Conservation (phyloP, 35 echinoderm and acorn worm species). For the Eucidaris tribuloides region DNA sequence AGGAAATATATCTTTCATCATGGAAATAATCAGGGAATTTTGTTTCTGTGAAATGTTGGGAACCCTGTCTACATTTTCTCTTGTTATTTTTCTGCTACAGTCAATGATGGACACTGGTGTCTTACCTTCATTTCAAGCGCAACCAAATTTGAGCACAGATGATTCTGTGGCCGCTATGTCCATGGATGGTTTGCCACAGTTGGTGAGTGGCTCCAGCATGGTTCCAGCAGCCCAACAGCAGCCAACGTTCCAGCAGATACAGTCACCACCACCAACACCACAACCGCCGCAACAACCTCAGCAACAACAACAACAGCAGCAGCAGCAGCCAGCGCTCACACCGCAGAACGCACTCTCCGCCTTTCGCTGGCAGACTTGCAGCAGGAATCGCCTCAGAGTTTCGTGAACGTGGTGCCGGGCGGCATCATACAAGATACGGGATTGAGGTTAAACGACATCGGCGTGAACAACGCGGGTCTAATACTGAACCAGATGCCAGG, state of each 20-base stretch:
- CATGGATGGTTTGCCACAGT: neutral
- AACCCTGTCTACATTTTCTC: too few species aligned
- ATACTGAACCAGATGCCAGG: neutral
- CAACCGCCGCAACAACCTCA: slow-evolving; percentile 24
- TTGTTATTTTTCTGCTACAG: too few species aligned
- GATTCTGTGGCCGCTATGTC: neutral
- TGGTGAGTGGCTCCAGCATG: neutral
- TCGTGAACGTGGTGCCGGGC: neutral
- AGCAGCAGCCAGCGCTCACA: slow-evolving; percentile 23
- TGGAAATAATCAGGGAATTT: too few species aligned
- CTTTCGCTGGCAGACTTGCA: neutral
- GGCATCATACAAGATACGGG: neutral
- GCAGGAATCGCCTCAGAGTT: neutral
- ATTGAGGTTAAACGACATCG: neutral
- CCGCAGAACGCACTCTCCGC: slow-evolving; percentile 1
- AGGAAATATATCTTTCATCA: too few species aligned
- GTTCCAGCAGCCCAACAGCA: slow-evolving; percentile 16
- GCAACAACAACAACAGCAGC: slow-evolving; percentile 32
- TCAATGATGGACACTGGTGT: slow-evolving; percentile 6
- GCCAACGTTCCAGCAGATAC: neutral
- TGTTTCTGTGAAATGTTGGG: too few species aligned
- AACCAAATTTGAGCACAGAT: neutral
- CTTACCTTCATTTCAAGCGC: neutral
- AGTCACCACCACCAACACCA: slow-evolving; percentile 8
- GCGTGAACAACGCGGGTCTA: neutral